Evolutionary conservation across 2,113 vertebrate genomes (phyloP).

Genomic region (Platysternon megacephalum): DNA sequence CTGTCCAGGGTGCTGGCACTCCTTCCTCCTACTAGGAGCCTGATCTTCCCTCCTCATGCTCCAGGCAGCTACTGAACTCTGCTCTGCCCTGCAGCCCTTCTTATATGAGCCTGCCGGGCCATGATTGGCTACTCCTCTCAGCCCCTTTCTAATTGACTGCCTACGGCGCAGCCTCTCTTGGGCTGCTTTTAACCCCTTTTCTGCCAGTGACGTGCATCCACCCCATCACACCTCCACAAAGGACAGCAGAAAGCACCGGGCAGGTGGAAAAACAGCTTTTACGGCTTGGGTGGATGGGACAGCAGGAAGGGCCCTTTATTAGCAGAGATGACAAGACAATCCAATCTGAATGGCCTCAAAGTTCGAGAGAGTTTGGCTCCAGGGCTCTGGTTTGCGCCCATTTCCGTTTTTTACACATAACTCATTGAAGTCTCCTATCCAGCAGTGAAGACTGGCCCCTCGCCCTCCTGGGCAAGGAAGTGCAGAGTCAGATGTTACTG

Average conservation of each 20-base stretch:
- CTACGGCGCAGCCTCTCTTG: no score
- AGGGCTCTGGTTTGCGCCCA: neutral
- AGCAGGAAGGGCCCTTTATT: neutral
- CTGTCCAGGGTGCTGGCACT: no score
- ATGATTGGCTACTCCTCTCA: no score
- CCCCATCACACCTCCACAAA: neutral
- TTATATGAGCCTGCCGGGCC: no score
- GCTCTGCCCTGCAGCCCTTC: no score
- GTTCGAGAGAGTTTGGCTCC: neutral
- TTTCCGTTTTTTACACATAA: neutral
- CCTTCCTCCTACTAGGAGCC: no score
- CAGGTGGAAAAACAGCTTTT: neutral
- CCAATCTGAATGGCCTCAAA: neutral
- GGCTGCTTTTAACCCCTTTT: no score
- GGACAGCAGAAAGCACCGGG: neutral
- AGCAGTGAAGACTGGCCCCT: neutral
- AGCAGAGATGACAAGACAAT: neutral
- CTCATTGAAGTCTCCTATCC: neutral
- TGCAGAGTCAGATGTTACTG: neutral
- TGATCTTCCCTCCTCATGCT: no score
- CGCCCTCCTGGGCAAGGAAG: neutral
- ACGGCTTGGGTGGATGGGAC: neutral
- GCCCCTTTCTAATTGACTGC: no score
- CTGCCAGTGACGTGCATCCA: no score
- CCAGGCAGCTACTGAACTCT: no score